These are phyloP conservation scores for Lonchura striata DNA, from an alignment of 2,113 vertebrate species.

Conservation along the genomic window DNA sequence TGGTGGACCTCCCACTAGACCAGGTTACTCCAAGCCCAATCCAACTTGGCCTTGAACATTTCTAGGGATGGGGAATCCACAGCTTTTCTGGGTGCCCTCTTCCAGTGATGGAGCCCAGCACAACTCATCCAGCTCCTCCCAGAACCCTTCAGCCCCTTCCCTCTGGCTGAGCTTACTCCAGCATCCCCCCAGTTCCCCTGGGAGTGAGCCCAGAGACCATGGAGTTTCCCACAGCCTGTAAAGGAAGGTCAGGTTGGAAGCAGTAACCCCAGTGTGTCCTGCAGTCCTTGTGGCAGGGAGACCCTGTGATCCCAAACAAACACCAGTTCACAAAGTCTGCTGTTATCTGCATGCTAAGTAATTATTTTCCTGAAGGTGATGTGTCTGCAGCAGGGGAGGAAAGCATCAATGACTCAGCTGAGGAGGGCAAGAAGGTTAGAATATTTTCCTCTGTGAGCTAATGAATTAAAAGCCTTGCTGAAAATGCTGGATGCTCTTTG, in stretches of 20 bases:
- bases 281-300: neutral
- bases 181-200: neutral
- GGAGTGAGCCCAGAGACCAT: neutral
- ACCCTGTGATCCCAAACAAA: neutral
- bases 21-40: neutral
- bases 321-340: neutral
- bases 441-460: neutral
- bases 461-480: conserved; percentile 51
- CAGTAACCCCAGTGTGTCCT: neutral
- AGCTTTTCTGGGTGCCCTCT: neutral
- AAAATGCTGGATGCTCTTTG: neutral
- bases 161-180: neutral
- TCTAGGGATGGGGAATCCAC: neutral
- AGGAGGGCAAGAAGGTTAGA: conserved; percentile 43
- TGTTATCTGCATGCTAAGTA: neutral
- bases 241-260: neutral
- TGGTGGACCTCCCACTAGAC: neutral
- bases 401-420: conserved; percentile 23
- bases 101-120: neutral
- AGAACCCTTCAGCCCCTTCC: neutral
- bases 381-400: neutral
- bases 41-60: neutral
- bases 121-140: neutral
- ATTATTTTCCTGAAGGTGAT: conserved; percentile 21
- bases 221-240: neutral